Conservation (phyloP, 2,888 invertebrate species). For the Scaptomyza reducta region DNA sequence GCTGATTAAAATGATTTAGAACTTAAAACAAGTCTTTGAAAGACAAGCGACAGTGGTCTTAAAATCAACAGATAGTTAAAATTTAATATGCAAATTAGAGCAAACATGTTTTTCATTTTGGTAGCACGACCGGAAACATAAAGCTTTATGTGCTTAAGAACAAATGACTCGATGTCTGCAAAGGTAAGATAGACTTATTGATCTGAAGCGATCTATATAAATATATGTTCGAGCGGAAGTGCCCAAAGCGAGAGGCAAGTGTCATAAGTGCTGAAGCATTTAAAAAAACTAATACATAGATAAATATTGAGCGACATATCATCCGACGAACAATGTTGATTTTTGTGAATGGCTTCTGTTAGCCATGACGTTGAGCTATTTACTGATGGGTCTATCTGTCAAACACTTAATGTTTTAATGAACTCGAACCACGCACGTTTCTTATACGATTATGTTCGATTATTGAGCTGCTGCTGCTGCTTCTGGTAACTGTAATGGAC, state of each 20-base stretch:
- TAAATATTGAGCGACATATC: constrained; percentile 10
- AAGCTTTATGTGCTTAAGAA: constrained; percentile 11
- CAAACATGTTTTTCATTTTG: constrained; percentile 20
- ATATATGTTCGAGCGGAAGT: constrained; percentile 57
- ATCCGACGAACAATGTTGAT: constrained; percentile 1
- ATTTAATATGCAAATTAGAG: constrained; percentile 65
- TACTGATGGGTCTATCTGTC: constrained; percentile 19
- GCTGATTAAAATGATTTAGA: constrained; percentile 62
- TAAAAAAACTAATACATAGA: constrained; percentile 2
- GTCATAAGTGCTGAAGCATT: constrained; percentile 62
- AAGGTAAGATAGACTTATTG: constrained; percentile 13
- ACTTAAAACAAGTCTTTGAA: constrained; percentile 40
- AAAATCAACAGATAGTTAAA: constrained; percentile 10
- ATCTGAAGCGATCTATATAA: constrained; percentile 33
- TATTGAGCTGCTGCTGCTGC: constrained; percentile 8
- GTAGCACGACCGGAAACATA: constrained; percentile 64
- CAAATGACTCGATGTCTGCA: constrained; percentile 37
- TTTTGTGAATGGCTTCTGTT: constrained; percentile 63
- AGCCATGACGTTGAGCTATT: constrained; percentile 48
- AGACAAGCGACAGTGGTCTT: constrained; percentile 19
- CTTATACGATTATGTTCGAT: background rate
- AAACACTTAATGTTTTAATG: constrained; percentile 66
- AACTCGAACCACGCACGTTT: constrained; percentile 52
- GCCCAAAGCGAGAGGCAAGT: constrained; percentile 60
- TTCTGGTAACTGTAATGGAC: constrained; percentile 48